These are phyloP conservation scores for Bombycilla garrulus DNA, from an alignment of 2,113 vertebrate species.

Conservation along the genomic window DNA sequence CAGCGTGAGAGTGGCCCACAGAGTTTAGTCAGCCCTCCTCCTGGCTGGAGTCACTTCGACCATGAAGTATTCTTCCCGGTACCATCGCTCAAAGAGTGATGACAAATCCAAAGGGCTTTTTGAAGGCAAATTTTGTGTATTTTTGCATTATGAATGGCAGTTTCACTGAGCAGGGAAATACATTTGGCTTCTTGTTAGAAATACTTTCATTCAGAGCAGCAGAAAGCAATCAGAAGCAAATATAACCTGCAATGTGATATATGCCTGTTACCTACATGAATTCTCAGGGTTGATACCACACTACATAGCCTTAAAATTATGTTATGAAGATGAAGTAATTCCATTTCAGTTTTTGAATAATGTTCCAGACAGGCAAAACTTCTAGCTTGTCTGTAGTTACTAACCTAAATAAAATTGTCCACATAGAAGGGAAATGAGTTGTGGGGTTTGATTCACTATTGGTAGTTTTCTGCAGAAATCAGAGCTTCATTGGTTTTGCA, in stretches of 20 bases:
- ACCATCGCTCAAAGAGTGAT: conserved; percentile 20
- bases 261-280: not conserved
- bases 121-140: not conserved
- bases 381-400: not conserved
- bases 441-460: not conserved
- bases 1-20: not conserved
- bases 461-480: not conserved
- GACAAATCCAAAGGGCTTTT: conserved; percentile 6
- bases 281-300: not conserved
- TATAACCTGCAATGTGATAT: not conserved
- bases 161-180: not conserved
- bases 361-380: not conserved
- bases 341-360: not conserved
- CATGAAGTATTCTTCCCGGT: conserved; percentile 4
- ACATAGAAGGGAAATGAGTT: not conserved
- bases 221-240: conserved; percentile 11
- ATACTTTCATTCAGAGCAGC: not conserved
- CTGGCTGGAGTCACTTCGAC: not conserved
- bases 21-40: not conserved
- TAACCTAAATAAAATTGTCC: not conserved
- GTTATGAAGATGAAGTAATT: conserved; percentile 4
- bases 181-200: not conserved
- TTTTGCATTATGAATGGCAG: not conserved
- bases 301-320: not conserved
- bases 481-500: not conserved